Conservation (phyloP, 2,797 vertebrate species). For the Hippocampus kuda region DNA sequence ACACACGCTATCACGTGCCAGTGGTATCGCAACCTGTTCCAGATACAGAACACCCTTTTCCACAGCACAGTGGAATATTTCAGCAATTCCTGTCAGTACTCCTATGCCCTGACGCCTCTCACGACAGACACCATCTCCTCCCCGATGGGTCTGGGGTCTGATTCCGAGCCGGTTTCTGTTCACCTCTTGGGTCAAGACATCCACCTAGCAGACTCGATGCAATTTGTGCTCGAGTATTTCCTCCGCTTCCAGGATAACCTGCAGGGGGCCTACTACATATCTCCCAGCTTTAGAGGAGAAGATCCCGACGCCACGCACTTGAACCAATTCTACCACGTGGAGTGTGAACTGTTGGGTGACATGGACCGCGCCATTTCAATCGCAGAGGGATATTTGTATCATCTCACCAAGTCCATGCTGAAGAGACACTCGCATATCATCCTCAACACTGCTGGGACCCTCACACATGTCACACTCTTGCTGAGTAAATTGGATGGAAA, state of each 20-base stretch:
- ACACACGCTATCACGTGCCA: conserved; percentile 62
- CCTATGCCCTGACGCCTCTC: conserved; percentile 70
- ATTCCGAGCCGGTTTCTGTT: conserved; percentile 70
- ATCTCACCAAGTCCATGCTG: conserved; percentile 65
- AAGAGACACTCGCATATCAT: conserved; percentile 64
- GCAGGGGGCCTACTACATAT: conserved; percentile 67
- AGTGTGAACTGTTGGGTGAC: conserved; percentile 70
- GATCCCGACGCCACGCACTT: conserved; percentile 71
- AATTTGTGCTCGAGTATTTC: conserved; percentile 75
- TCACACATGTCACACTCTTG: conserved; percentile 56
- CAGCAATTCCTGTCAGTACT: conserved; percentile 57
- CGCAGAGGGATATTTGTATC: conserved; percentile 64
- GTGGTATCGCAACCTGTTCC: conserved; percentile 71
- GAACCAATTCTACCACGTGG: conserved; percentile 76
- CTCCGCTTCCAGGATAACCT: conserved; percentile 70
- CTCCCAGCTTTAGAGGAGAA: conserved; percentile 72
- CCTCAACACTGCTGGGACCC: conserved; percentile 57
- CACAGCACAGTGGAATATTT: conserved; percentile 74
- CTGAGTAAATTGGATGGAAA: conserved; percentile 55
- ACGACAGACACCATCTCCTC: conserved; percentile 76
- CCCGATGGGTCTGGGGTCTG: conserved; percentile 73
- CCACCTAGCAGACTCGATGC: conserved; percentile 75
- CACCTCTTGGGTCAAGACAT: conserved; percentile 66
- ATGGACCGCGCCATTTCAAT: conserved; percentile 65
- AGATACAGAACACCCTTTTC: conserved; percentile 74